phyloP scores from a whole-genome alignment of 2,888 invertebrate species.

The Agrotis segetum region DNA sequence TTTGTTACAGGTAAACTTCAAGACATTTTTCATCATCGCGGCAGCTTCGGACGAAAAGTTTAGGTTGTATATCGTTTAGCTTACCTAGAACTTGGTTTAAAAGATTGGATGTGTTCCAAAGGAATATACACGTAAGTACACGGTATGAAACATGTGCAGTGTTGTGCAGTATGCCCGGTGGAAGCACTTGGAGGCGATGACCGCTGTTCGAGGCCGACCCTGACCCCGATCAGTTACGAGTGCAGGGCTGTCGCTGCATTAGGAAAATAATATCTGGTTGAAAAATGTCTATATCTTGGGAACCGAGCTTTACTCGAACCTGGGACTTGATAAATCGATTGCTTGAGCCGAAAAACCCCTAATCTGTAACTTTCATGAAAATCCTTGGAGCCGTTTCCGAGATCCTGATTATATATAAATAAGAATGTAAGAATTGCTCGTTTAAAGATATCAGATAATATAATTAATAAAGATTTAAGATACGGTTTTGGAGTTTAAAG shows the following conservation, averaged over 20 bases:
- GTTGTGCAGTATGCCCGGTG: not conserved
- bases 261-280: too few species aligned
- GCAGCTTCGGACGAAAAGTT: not conserved
- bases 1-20: conserved; percentile 51
- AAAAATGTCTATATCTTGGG: too few species aligned
- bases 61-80: not conserved
- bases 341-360: too few species aligned
- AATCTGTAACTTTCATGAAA: too few species aligned
- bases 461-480: too few species aligned
- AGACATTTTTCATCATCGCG: not conserved
- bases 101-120: conserved; percentile 16
- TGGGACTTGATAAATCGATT: too few species aligned
- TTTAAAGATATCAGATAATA: too few species aligned
- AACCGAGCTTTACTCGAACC: too few species aligned
- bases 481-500: too few species aligned
- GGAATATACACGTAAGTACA: conserved; percentile 33
- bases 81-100: not conserved
- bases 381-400: too few species aligned
- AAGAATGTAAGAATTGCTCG: too few species aligned
- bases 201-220: conserved; percentile 46
- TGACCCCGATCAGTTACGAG: conserved; percentile 45
- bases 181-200: conserved; percentile 36
- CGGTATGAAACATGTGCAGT: conserved; percentile 15
- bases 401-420: too few species aligned
- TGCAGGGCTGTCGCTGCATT: conserved; percentile 34